Base-by-base conservation (phyloP, 35 echinoderm and acorn worm species). In the Holothuria glaberrima region DNA sequence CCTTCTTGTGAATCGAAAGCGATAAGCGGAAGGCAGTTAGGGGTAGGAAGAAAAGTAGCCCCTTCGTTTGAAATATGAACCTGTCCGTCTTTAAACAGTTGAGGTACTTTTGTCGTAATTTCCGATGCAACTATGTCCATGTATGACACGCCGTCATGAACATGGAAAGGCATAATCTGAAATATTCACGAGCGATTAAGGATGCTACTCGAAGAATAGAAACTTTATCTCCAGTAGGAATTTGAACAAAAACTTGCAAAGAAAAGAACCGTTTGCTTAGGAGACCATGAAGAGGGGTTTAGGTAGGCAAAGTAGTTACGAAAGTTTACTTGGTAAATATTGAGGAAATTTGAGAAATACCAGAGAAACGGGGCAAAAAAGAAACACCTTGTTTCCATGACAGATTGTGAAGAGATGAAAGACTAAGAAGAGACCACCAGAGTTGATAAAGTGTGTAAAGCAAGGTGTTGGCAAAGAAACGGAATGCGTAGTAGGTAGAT, bases 281-380 rank as follows among this genome's bases (percentile, higher is more conserved):
- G 32, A 41, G 33, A 38, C 71, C 44, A 75, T 24, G 71, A 38
- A 75, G 71, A n/a, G 16, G 50, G 32, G 28, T 75, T 75, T 34
- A 75, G 31, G 71, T 75, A 38, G 18, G 10, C 33, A 31, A 75
- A 75, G 71, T 75, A 41, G 12, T 38, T 16, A 75, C 71, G 33
- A 75, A 21, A 75, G 71, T 75, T 75, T 75, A 75, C 71, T 75
- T 41, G 71, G 71, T 41, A 75, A 75, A 75, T 75, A 75, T 75
- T 75, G 71, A 75, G 71, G 71, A 75, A 75, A 75, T 75, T 75
- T 75, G 71, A 75, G 71, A 75, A 75, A 75, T 75, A 75, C 71
- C 71, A 45, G 71, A 21, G 71, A 75, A 75, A 75, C 38, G 44
- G 33, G 31, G 34, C 71, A 75, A 75, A 35, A 75, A 75, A 75